These are phyloP conservation scores for Callyntrura guangdongensis DNA, from an alignment of 2,888 invertebrate genomes.

Conservation along the genomic window DNA sequence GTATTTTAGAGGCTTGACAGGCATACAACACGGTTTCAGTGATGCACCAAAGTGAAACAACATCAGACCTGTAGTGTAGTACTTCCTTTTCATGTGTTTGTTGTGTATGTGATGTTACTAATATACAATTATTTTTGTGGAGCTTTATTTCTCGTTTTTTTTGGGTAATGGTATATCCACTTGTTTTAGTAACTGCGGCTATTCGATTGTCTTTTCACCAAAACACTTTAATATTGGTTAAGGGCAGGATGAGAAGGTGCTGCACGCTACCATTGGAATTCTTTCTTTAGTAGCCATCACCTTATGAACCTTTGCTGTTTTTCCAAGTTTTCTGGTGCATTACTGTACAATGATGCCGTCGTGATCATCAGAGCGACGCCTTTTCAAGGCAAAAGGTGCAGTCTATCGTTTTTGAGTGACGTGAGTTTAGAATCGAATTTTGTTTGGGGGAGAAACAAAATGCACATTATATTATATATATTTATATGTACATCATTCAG, in stretches of 20 bases:
- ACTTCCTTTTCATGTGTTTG: neutral
- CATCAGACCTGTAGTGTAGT: neutral
- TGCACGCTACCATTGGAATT: neutral
- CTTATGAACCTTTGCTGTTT: neutral
- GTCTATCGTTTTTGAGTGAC: slow-evolving; percentile 31
- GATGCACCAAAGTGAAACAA: neutral
- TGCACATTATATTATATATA: too few species aligned
- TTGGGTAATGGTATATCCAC: neutral
- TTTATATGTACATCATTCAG: neutral
- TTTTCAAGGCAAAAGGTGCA: slow-evolving; percentile 40
- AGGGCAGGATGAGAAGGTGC: neutral
- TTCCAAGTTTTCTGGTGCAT: neutral
- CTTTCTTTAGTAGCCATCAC: neutral
- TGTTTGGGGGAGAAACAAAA: neutral
- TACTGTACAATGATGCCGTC: neutral
- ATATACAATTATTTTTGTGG: neutral
- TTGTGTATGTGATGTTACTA: neutral
- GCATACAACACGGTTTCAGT: slow-evolving; percentile 16
- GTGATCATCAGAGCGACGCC: neutral
- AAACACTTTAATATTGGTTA: neutral
- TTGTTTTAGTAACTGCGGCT: slow-evolving; percentile 1
- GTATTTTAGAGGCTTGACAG: slow-evolving; percentile 2
- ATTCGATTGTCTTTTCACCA: neutral
- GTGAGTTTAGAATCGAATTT: slow-evolving; percentile 43
- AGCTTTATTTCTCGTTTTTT: neutral